phyloP scores from a whole-genome alignment of 2,888 invertebrate species.

The Diarsia mendica region DNA sequence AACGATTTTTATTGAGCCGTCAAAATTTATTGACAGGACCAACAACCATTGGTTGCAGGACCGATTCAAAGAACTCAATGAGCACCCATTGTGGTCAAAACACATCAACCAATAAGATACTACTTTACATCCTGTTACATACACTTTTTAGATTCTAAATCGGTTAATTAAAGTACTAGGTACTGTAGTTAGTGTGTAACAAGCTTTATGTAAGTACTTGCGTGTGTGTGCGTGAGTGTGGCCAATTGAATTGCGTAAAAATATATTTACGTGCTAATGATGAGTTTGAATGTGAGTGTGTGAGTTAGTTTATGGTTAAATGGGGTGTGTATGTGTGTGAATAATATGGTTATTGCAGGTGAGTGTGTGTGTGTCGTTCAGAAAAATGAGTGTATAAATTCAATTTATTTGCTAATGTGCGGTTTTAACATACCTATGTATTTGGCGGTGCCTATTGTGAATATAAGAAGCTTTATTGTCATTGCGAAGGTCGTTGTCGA shows the following conservation, averaged over 20 bases:
- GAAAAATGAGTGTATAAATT: conserved; percentile 17
- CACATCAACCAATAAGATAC: conserved; percentile 69
- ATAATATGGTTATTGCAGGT: not conserved
- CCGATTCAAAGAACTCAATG: conserved; percentile 62
- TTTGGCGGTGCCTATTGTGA: conserved; percentile 19
- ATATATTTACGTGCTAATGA: conserved; percentile 28
- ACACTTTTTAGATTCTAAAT: conserved; percentile 75
- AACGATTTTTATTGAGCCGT: conserved; percentile 68
- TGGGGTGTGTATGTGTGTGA: not conserved
- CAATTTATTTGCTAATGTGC: conserved; percentile 51
- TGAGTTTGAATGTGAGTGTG: conserved; percentile 6
- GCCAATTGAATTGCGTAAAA: conserved; percentile 44
- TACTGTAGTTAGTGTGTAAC: conserved; percentile 42
- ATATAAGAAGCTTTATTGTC: conserved; percentile 13
- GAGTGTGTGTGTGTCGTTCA: conserved; percentile 7
- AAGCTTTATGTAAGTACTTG: conserved; percentile 34
- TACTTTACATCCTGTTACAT: conserved; percentile 71
- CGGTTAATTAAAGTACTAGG: conserved; percentile 72
- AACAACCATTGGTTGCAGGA: conserved; percentile 62
- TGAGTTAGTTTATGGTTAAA: conserved; percentile 24
- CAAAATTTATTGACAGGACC: conserved; percentile 71
- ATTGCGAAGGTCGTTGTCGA: conserved; percentile 13
- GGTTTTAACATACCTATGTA: conserved; percentile 21
- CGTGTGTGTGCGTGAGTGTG: conserved; percentile 21
- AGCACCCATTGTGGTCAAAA: conserved; percentile 67